Base-by-base conservation (phyloP, 2,888 invertebrate genomes). In the Dioctria linearis region DNA sequence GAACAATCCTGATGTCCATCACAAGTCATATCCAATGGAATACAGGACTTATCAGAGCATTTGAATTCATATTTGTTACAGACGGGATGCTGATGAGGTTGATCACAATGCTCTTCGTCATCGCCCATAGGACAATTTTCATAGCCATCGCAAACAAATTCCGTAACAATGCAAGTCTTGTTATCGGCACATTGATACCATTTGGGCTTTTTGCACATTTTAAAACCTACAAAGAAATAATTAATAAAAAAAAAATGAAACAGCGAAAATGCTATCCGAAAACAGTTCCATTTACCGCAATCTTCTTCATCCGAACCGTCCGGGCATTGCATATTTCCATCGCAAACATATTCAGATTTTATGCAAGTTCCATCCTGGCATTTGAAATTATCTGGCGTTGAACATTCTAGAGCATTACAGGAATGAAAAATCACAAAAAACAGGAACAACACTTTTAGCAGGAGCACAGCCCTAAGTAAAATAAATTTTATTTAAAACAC, bases 111-210 rank as follows among this genome's bases (percentile, higher is more conserved):
- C 11, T 83, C 66, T 84, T 94, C 94, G 85, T 94, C 94, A 81
- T 92, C 92, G 3, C 90, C 92, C 84, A 94, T 94, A 0, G 90
- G 88, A 84, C 94, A 94, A 84, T 94, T 94, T 0, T 89, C 87
- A 71, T 91, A 90, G 11, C 92, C 91, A 88, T 96, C 94, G 88
- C 96, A 96, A 4, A 94, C 90, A 92, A 94, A 94, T 5, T 90
- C 86, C 66, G 88, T 87, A 0, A 94, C 93, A 81, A 96, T 93
- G 88, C 96, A 96, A 49, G 91, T 90, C 25, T 91, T 92, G 73
- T 86, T 83, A 83, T 86, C 85, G 57, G 86, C 84, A 83, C 88
- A 89, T 83, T 85, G 86, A 84, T 86, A 88, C 87, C 87, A 89
- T 80, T 87, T 85, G n/a, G 89, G 88, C 51, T 84, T 84, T 69